Conservation (phyloP, 2,797 vertebrate species). For the Avahi laniger region DNA sequence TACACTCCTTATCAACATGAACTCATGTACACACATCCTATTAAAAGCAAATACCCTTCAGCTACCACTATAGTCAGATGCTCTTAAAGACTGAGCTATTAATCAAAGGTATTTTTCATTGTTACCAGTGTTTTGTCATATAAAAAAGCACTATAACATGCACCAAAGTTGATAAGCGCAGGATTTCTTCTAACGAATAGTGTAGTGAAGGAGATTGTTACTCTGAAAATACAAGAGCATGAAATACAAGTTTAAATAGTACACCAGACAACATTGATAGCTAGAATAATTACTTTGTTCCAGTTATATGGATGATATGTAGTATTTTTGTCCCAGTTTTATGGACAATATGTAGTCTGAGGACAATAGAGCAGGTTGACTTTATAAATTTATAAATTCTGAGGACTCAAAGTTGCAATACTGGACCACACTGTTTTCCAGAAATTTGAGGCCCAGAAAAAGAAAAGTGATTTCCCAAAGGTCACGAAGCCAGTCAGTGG, state of each 20-base stretch:
- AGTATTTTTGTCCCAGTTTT: neutral
- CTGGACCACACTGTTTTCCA: neutral
- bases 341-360: neutral
- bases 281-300: neutral
- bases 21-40: neutral
- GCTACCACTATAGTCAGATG: neutral
- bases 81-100: neutral
- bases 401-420: neutral
- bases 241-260: neutral
- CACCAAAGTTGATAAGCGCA: neutral
- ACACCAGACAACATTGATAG: neutral
- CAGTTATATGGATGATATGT: neutral
- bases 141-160: neutral
- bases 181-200: neutral
- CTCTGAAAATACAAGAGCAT: neutral
- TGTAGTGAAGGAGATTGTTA: neutral
- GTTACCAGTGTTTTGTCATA: neutral
- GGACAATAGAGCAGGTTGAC: fast-evolving
- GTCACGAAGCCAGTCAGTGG: neutral
- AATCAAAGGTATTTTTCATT: neutral
- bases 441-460: neutral
- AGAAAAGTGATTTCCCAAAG: neutral
- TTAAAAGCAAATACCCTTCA: neutral
- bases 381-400: neutral
- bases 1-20: neutral